Conservation (phyloP, 2,797 vertebrate species). For the Artibeus lituratus region DNA sequence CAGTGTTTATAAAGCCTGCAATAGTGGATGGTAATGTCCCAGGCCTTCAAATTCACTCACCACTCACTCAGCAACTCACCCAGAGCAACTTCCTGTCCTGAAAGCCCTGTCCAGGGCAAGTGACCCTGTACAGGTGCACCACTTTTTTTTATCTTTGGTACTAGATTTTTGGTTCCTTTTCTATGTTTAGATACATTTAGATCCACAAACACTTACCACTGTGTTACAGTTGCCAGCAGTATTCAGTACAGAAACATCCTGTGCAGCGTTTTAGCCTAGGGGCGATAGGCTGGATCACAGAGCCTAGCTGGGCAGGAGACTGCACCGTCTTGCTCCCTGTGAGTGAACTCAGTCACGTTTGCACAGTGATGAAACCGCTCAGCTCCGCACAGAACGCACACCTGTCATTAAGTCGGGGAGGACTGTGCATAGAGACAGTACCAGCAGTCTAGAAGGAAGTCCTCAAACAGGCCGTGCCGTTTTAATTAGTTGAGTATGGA, state of each 20-base stretch:
- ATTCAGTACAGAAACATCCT: background rate
- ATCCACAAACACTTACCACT: background rate
- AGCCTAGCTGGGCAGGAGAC: background rate
- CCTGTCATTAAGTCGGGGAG: background rate
- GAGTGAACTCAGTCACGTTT: background rate
- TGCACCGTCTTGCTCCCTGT: background rate
- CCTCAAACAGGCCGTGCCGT: conserved; percentile 73
- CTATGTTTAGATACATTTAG: background rate
- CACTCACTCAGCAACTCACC: background rate
- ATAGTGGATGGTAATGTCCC: no score
- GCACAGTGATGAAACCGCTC: background rate
- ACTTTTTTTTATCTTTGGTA: background rate
- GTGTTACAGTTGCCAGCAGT: background rate
- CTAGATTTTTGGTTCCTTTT: background rate
- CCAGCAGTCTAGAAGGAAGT: conserved; percentile 78
- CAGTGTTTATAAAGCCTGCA: background rate
- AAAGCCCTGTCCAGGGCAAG: background rate
- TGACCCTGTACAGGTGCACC: background rate
- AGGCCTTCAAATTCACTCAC: background rate
- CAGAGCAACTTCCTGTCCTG: background rate
- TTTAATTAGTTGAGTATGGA: conserved; percentile 85
- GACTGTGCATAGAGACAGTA: conserved; percentile 58
- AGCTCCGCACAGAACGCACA: background rate
- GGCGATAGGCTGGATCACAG: background rate
- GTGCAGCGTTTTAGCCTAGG: background rate